Percentiles rank a stretch among this genome's conserved stretches.
Conservation (phyloP, 2,797 vertebrate species). For the Sebastes cheni region DNA sequence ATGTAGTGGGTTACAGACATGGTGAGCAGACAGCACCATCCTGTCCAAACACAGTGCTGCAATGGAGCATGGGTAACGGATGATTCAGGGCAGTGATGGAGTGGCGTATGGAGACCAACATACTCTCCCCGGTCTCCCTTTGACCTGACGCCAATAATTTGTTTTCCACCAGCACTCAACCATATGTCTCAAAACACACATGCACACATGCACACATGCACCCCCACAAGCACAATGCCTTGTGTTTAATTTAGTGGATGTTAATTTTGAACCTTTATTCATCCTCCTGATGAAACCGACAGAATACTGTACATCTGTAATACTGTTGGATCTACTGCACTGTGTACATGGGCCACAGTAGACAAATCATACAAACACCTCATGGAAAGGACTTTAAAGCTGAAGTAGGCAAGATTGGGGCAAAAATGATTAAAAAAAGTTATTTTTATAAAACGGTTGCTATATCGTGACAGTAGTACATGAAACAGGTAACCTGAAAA, state of each 20-base stretch:
- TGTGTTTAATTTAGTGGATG: neutral
- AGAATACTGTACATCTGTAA: neutral
- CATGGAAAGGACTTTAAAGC: neutral
- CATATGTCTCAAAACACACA: conserved; percentile 32
- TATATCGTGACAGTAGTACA: no score
- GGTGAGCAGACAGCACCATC: neutral
- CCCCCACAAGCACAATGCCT: neutral
- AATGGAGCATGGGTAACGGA: conserved; percentile 43
- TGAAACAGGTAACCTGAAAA: no score
- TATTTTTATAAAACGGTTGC: no score
- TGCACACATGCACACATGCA: neutral
- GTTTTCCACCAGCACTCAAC: conserved; percentile 28
- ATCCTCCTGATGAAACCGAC: neutral
- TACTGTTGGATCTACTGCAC: neutral
- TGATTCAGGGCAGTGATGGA: conserved; percentile 50
- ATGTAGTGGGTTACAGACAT: neutral
- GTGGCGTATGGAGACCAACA: conserved; percentile 32
- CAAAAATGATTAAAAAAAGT: fast-evolving
- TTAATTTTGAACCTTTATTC: neutral
- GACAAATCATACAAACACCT: neutral
- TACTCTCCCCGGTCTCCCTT: conserved; percentile 22
- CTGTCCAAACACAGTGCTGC: conserved; percentile 25
- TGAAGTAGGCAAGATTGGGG: no score
- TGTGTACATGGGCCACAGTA: neutral
- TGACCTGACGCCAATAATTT: conserved; percentile 52